Evolutionary conservation across 2,888 invertebrate species (phyloP), one percentile per base, ranked within the genome.

Genomic region (Eledona agricola): DNA sequence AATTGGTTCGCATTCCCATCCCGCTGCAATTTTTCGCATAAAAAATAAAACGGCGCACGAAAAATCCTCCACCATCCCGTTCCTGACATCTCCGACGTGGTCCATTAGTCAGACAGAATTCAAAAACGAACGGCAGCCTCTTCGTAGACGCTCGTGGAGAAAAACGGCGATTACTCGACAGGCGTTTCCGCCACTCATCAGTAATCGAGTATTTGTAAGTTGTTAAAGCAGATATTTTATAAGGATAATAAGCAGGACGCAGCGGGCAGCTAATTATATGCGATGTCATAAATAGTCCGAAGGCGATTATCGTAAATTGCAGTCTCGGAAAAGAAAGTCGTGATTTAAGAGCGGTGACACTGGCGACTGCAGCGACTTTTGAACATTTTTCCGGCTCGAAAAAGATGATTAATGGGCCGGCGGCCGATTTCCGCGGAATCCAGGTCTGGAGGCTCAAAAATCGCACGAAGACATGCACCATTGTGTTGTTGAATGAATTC

Each of bases 271-370:
- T 54, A 54, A 54, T 54, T 54, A 49, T 42, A 34, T 29, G 42
- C 42, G 7, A 49, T 42, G 37, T 53, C 51, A 35, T 51, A 51
- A 51, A 51, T 43, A 34, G 32, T 42, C 32, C 42, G 43, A 26
- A 22, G 37, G 37, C 54, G 23, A 55, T 58, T 56, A 58, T 56
- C 58, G 50, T 60, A 60, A 60, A 58, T 52, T 56, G 58, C 54
- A 51, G 25, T 9, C 20, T 26, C 4, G 37, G 7, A 34, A 34
- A 47, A 31, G 51, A 51, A 31, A 49, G 49, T 49, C 25, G 22
- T 37, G 47, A 47, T 47, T 37, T 32, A 34, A 45, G 12, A 22
- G 9, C 29, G 26, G 22, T 31, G 42, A 42, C 42, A 42, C 10
- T 10, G 40, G 17, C 9, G 7, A 13, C 12, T 20, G 42, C 17